These are phyloP conservation scores for Pteropus rufus DNA, from an alignment of 2,797 vertebrate genomes.

Conservation along the genomic window DNA sequence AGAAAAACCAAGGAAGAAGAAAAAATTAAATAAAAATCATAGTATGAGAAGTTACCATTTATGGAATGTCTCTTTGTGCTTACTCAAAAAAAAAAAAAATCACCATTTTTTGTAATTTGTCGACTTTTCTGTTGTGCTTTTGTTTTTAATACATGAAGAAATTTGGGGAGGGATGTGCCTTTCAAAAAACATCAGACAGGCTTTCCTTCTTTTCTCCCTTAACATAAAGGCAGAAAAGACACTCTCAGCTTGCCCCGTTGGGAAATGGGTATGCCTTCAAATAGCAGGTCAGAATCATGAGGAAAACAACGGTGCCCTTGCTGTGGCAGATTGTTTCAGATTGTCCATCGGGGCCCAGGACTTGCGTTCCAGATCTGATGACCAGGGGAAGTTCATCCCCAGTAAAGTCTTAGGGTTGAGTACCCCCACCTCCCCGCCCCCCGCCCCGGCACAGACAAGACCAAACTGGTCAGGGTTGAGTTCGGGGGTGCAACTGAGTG, in stretches of 20 bases:
- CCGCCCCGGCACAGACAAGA: neutral
- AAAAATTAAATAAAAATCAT: neutral
- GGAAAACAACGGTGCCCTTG: neutral
- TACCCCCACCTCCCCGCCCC: neutral
- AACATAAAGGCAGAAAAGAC: neutral
- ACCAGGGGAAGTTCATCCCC: neutral
- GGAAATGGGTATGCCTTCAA: neutral
- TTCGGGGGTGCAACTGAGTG: neutral
- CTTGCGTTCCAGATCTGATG: neutral
- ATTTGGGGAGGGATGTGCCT: neutral
- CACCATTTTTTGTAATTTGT: neutral
- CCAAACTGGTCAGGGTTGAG: neutral
- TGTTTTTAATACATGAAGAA: neutral
- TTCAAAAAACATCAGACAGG: neutral
- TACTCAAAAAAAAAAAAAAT: neutral
- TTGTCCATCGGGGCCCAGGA: neutral
- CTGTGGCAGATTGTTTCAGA: neutral
- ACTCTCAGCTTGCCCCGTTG: neutral
- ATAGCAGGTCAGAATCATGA: neutral
- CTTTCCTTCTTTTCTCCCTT: neutral
- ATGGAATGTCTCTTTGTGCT: neutral
- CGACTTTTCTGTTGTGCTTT: neutral
- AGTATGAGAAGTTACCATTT: neutral
- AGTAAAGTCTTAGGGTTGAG: neutral
- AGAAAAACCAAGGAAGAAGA: neutral